A percentile compares a stretch with the other conserved stretches of the same genome.
Conservation (phyloP, 2,113 vertebrate genomes). For the Mustela lutreola region DNA sequence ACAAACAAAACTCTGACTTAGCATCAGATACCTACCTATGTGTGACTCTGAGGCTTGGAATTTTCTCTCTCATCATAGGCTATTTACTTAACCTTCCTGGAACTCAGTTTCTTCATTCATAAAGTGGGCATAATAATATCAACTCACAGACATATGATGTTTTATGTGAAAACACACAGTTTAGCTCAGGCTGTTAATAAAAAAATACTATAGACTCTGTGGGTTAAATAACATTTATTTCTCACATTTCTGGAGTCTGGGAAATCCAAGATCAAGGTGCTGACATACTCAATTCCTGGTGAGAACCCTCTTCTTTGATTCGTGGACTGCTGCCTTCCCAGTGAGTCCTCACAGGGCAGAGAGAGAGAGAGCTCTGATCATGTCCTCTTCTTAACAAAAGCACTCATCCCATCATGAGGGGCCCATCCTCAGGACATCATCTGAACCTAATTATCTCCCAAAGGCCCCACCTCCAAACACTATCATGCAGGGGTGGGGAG, state of each 20-base stretch:
- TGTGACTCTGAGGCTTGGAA: neutral
- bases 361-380: too few species aligned
- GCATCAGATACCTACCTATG: neutral
- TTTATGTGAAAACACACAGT: neutral
- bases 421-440: neutral
- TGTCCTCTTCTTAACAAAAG: neutral
- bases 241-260: neutral
- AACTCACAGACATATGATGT: neutral
- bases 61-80: neutral
- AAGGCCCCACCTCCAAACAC: neutral
- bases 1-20: neutral
- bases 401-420: neutral
- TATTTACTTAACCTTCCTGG: neutral
- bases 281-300: neutral
- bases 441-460: neutral
- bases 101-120: neutral
- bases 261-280: neutral
- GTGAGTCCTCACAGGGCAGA: neutral
- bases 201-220: neutral
- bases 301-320: neutral
- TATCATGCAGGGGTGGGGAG: neutral
- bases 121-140: neutral
- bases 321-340: neutral
- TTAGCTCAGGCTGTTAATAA: neutral
- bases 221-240: neutral